Conservation (phyloP, 2,113 vertebrate genomes). For the Dermatemys mawii region DNA sequence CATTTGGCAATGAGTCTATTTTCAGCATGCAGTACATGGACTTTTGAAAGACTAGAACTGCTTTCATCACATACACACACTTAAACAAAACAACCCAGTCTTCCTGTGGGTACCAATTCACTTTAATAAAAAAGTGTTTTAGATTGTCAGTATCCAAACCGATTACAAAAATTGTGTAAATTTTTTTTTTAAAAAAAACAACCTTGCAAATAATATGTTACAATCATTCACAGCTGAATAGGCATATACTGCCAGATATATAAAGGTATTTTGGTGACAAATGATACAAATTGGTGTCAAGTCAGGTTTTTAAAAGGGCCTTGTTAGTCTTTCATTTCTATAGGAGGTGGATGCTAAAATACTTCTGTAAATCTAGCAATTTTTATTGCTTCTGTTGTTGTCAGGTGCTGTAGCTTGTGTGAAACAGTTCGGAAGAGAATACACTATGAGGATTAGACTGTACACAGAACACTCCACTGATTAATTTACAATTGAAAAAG, state of each 20-base stretch:
- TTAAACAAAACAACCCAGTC: slow-evolving; percentile 70
- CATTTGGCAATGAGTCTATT: slow-evolving; percentile 80
- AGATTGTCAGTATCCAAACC: slow-evolving; percentile 52
- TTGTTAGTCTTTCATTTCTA: background rate
- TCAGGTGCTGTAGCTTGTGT: background rate
- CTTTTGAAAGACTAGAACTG: slow-evolving; percentile 71
- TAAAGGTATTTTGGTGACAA: background rate
- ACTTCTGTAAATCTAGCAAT: slow-evolving; percentile 11
- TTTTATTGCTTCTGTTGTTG: slow-evolving; percentile 34
- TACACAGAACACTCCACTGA: slow-evolving; percentile 19
- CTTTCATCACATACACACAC: slow-evolving; percentile 69
- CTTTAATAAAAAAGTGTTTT: slow-evolving; percentile 54
- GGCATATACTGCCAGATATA: slow-evolving; percentile 3
- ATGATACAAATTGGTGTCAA: background rate
- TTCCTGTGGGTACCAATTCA: slow-evolving; percentile 68
- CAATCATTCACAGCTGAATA: slow-evolving; percentile 31
- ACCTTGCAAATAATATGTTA: slow-evolving; percentile 48
- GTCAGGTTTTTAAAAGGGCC: background rate
- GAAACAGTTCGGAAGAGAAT: background rate
- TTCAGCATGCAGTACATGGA: slow-evolving; percentile 69
- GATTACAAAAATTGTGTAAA: slow-evolving; percentile 71
- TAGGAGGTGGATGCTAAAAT: background rate
- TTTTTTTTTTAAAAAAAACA: no score
- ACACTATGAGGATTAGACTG: background rate
- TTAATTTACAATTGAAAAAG: slow-evolving; percentile 50